phyloP scores from a whole-genome alignment of 2,797 vertebrate species.

The Channa striata region DNA sequence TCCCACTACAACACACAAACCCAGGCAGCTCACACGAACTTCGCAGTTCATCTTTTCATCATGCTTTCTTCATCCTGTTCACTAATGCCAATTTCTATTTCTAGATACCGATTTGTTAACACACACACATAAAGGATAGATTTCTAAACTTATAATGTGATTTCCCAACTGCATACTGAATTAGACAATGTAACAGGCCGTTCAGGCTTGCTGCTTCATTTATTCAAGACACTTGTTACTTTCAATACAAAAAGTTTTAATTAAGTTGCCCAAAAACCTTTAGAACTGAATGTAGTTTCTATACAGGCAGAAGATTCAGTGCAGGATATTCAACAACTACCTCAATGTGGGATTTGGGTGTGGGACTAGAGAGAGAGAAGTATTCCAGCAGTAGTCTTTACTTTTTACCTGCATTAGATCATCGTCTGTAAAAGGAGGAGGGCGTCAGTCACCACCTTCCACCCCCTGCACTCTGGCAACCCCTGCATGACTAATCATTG shows the following conservation, averaged over 20 bases:
- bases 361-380: slow-evolving; percentile 48
- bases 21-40: slow-evolving; percentile 4
- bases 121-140: neutral
- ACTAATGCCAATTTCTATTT: slow-evolving; percentile 21
- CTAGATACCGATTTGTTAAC: slow-evolving; percentile 22
- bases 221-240: slow-evolving; percentile 21
- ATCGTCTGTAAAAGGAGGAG: slow-evolving; percentile 54
- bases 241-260: slow-evolving; percentile 38
- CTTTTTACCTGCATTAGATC: slow-evolving; percentile 72
- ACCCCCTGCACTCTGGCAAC: slow-evolving; percentile 19
- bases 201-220: slow-evolving; percentile 18
- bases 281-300: slow-evolving; percentile 49
- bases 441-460: slow-evolving; percentile 45
- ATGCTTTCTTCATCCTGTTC: slow-evolving; percentile 10
- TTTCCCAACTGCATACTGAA: neutral
- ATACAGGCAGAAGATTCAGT: slow-evolving; percentile 53
- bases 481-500: slow-evolving; percentile 47
- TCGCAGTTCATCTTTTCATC: slow-evolving; percentile 13
- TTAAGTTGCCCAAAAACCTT: slow-evolving; percentile 16
- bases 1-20: slow-evolving; percentile 32
- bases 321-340: slow-evolving; percentile 73
- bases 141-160: neutral
- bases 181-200: neutral
- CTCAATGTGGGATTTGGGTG: slow-evolving; percentile 53
- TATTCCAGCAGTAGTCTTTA: slow-evolving; percentile 34